These are phyloP conservation scores for Trisateles emortualis DNA, from an alignment of 2,888 invertebrate species.

Conservation along the genomic window DNA sequence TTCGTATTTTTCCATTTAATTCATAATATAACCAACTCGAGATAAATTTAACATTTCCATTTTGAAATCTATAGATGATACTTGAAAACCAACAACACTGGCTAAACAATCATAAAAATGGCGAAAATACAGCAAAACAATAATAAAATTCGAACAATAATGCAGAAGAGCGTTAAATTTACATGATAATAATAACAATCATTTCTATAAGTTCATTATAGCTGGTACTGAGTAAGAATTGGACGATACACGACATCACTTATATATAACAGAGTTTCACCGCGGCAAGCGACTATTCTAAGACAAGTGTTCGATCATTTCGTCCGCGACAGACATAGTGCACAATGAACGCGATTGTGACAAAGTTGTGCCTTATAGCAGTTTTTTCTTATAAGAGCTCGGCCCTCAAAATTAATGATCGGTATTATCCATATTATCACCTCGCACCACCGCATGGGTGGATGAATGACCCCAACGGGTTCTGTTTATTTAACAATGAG, in stretches of 20 bases:
- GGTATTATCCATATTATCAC: slow-evolving; percentile 70
- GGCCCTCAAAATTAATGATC: slow-evolving; percentile 39
- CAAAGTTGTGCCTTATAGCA: slow-evolving; percentile 42
- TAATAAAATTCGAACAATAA: slow-evolving; percentile 3
- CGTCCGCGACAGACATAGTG: slow-evolving; percentile 6
- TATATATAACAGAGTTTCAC: slow-evolving; percentile 42
- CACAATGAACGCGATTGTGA: slow-evolving; percentile 38
- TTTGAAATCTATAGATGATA: no score
- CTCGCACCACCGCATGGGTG: slow-evolving; percentile 73
- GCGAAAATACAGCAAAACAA: not conserved
- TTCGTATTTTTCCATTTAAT: no score
- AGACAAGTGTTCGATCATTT: slow-evolving; percentile 13
- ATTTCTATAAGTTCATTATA: slow-evolving; percentile 15
- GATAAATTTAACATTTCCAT: no score
- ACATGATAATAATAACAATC: slow-evolving; percentile 14
- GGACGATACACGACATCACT: slow-evolving; percentile 28
- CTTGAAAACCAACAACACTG: not conserved
- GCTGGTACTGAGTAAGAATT: slow-evolving; percentile 22
- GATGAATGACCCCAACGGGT: slow-evolving; percentile 87
- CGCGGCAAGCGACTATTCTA: slow-evolving; percentile 44
- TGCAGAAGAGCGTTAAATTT: slow-evolving; percentile 9
- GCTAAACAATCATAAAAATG: not conserved
- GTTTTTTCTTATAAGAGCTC: slow-evolving; percentile 45
- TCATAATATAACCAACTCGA: no score
- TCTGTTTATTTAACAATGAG: slow-evolving; percentile 65